Base-by-base conservation (phyloP, 2,888 invertebrate genomes). In the Anarsia innoxiella region DNA sequence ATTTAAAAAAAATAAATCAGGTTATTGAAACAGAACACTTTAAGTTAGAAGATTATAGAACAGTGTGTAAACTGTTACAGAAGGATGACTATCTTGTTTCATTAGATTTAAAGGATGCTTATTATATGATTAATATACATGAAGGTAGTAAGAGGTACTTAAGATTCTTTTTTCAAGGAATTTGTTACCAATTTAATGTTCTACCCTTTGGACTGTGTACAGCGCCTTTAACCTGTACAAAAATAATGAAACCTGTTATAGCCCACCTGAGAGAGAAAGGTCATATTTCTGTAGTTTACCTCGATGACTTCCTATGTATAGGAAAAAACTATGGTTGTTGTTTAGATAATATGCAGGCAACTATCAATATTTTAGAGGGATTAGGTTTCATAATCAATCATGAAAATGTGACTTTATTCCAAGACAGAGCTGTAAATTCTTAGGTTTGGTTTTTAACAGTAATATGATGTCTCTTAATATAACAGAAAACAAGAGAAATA, bases 31-130 rank as follows among this genome's bases (percentile, higher is more conserved):
- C 40, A 12, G 26, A 39, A 13, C 43, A 43, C 12, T 46, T 46
- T 34, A 46, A 44, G 23, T 23, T 44, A 16, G 43, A 46, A 35
- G 46, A 46, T 15, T 12, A 36, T 9, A 19, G 45, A 6, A 39
- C 40, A 13, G 35, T 35, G 1, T 35, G 36, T 23, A 40, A 39
- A 31, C 13, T 45, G 12, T 23, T 45, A 12, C 10, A 14, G 2
- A 15, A 15, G 9, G 19, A 34, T 32, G 14, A 29, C 11, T 40
- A 26, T 23, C 31, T 40, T 29, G 35, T 31, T 12, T 37, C 36
- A 11, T 12, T 42, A n/a, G 40, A 45, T 36, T 15, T 45, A 1
- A 31, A 35, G 31, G 40, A 45, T 19, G 42, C 42, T 3, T 45
- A 42, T 26, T 39, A 33, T 37, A 31, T 35, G 10, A 6, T 43